Base-by-base conservation (phyloP, 2,888 invertebrate species). In the Chironomus riparius region DNA sequence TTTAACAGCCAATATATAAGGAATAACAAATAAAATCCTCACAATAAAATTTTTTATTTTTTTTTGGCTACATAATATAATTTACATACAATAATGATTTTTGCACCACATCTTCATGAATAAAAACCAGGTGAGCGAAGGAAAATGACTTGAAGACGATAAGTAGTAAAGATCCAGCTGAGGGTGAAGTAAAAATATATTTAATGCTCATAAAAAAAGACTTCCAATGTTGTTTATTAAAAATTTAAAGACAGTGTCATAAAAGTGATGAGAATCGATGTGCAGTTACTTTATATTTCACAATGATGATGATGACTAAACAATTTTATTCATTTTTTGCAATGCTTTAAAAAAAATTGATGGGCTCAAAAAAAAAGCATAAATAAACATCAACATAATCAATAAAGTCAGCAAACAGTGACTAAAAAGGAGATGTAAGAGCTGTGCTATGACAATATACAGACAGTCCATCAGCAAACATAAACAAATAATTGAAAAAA, bases 211-310 rank as follows among this genome's bases (percentile, higher is more conserved):
- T 70, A 70, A 70, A 47, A 71, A 12, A 56, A 50, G 50, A 56
- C 56, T 56, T 56, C 24, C 56, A 47, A 47, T 38, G 48, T 70
- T 71, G 47, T 70, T 71, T 50, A 71, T 71, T 71, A 71, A 71
- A 71, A 71, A 71, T 71, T 71, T 71, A 71, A 71, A 50, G 71
- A 24, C n/a, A 68, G 38, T 15, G 47, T 68, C 68, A 15, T 68
- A 68, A 68, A 68, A 68, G 28, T 6, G 47, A 68, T 28, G 21
- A 21, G 24, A 4, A 28, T 15, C 15, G 65, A 68, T 24, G 68
- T 68, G 13, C 15, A 70, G 15, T 68, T 47, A 47, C 70, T 38
- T 38, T 38, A 38, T 38, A 4, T 38, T n/a, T 10, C 70, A 70
- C 68, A 68, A 68, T 69, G 47, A 69, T 47, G 69, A 69, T 65